A percentile compares a stretch with the other conserved stretches of the same genome.
Evolutionary conservation across 2,797 vertebrate species (phyloP).

Genomic region (Smutsia gigantea): DNA sequence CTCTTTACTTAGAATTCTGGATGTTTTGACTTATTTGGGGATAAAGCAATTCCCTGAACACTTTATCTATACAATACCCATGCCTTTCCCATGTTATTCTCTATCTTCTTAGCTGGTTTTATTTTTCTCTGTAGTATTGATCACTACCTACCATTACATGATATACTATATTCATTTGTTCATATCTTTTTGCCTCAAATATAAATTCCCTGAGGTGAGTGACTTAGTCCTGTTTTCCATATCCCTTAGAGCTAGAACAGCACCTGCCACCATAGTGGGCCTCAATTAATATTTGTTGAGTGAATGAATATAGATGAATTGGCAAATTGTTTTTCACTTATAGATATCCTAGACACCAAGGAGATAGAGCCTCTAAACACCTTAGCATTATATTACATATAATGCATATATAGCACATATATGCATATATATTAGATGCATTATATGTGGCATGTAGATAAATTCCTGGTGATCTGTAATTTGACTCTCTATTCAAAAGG

Average conservation of each 20-base stretch:
- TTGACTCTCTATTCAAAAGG: background rate
- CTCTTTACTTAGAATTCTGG: background rate
- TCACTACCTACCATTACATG: background rate
- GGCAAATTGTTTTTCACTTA: background rate
- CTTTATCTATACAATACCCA: background rate
- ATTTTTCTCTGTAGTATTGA: background rate
- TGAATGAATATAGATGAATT: background rate
- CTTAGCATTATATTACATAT: background rate
- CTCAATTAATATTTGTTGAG: background rate
- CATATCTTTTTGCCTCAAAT: background rate
- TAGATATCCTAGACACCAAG: background rate
- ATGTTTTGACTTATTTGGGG: background rate
- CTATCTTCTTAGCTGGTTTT: background rate
- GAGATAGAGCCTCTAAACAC: background rate
- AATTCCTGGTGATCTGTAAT: background rate
- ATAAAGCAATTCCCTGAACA: background rate
- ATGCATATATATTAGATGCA: background rate
- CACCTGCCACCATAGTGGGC: background rate
- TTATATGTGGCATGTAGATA: background rate
- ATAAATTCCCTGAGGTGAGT: background rate
- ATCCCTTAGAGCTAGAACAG: background rate
- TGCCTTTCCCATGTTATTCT: background rate
- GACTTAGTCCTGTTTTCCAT: slow-evolving; percentile 5
- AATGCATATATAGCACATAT: background rate
- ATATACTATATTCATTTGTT: background rate